phyloP scores from a whole-genome alignment of 2,888 invertebrate species.

The Aspidiotus rigidus region DNA sequence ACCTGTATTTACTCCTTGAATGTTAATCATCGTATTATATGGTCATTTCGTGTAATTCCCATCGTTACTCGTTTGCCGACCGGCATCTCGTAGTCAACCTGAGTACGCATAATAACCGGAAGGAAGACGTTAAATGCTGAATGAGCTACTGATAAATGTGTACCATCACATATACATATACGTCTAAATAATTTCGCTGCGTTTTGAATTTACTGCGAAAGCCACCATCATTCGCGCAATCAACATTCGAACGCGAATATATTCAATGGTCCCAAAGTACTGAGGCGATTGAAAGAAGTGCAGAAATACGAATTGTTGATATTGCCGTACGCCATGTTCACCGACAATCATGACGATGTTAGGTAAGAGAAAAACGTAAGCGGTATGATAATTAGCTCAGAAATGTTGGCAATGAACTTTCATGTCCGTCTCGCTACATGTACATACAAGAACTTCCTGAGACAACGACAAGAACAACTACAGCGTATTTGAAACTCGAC shows the following conservation, averaged over 20 bases:
- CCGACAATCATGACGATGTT: background rate
- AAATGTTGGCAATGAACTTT: constrained; percentile 3
- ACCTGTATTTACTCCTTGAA: constrained; percentile 7
- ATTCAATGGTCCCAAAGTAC: no score
- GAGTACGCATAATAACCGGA: constrained; percentile 24
- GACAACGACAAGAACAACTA: no score
- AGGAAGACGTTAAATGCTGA: constrained; percentile 21
- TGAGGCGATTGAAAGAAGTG: background rate
- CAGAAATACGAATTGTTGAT: background rate
- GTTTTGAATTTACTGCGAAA: no score
- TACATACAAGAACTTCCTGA: no score
- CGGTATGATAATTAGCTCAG: constrained; percentile 3
- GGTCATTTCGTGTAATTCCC: constrained; percentile 24
- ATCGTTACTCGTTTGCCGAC: background rate
- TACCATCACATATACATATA: no score
- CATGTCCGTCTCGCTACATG: no score
- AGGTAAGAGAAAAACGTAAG: background rate
- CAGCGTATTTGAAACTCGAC: no score
- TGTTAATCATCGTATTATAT: constrained; percentile 24
- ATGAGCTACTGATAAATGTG: background rate
- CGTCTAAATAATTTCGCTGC: no score
- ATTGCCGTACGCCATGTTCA: background rate
- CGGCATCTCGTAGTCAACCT: constrained; percentile 13
- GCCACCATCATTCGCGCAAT: no score
- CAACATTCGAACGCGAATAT: no score